Conservation (phyloP, 2,797 vertebrate species). For the Pipistrellus pipistrellus region DNA sequence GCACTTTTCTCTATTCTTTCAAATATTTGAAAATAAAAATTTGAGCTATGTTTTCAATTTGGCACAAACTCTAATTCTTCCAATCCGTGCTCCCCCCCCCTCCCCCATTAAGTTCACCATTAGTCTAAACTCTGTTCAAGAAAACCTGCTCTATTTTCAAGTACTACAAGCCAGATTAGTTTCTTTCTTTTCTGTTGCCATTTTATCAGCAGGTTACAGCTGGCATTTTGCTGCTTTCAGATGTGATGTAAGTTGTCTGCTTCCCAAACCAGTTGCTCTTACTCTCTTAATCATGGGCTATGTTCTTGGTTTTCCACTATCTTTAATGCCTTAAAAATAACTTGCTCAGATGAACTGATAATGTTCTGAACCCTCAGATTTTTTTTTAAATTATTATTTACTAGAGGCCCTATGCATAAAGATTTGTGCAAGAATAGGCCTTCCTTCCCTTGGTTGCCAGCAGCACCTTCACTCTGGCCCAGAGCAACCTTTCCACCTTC, state of each 20-base stretch:
- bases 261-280: constrained; percentile 43
- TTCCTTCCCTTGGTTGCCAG: too few relatives aligned
- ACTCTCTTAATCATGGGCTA: background rate
- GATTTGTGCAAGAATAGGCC: too few relatives aligned
- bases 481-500: too few relatives aligned
- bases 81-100: rapidly evolving
- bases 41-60: constrained; percentile 9
- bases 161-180: background rate
- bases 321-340: background rate
- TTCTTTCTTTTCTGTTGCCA: background rate
- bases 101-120: background rate
- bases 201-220: constrained; percentile 5
- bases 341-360: background rate
- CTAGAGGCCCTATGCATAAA: too few relatives aligned
- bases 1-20: background rate
- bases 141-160: background rate
- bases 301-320: background rate
- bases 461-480: too few relatives aligned
- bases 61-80: background rate
- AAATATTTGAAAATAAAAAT: background rate
- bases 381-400: background rate
- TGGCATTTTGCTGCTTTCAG: background rate
- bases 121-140: background rate
- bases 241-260: background rate
- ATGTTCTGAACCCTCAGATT: background rate